Evolutionary conservation across 2,888 invertebrate species (phyloP).

Genomic region (Amphiduros pacificus): DNA sequence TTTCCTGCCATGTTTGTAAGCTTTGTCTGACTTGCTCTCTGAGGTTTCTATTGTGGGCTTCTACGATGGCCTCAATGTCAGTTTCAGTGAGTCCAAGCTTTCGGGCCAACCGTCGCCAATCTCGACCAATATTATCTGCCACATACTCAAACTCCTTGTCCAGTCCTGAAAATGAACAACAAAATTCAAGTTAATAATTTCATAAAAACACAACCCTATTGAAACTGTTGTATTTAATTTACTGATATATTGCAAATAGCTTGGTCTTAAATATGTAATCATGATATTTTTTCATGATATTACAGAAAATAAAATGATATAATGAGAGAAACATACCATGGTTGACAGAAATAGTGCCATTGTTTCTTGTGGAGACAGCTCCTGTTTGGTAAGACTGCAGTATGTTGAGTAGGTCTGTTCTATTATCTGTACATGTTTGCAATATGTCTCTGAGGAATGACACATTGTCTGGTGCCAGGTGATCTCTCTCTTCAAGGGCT

Average conservation of each 20-base stretch:
- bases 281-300: too few species aligned
- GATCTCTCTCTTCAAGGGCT: constrained; percentile 37
- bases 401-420: constrained; percentile 32
- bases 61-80: background rate
- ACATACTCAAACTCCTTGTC: background rate
- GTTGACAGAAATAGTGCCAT: too few species aligned
- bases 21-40: background rate
- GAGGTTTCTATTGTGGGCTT: background rate
- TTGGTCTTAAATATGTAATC: too few species aligned
- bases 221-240: too few species aligned
- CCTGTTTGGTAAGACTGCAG: constrained; percentile 22
- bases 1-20: background rate
- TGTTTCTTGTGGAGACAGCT: too few species aligned
- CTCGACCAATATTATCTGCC: background rate
- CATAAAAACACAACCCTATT: too few species aligned
- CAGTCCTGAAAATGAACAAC: background rate
- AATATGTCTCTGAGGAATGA: constrained; percentile 33
- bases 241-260: too few species aligned
- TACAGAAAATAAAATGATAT: too few species aligned
- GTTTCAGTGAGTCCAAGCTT: background rate
- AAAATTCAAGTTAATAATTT: background rate
- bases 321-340: too few species aligned
- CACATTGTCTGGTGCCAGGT: constrained; percentile 28
- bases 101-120: background rate
- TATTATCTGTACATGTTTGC: constrained; percentile 30